Base-by-base conservation (phyloP, 2,888 invertebrate genomes). In the Archips xylosteana region DNA sequence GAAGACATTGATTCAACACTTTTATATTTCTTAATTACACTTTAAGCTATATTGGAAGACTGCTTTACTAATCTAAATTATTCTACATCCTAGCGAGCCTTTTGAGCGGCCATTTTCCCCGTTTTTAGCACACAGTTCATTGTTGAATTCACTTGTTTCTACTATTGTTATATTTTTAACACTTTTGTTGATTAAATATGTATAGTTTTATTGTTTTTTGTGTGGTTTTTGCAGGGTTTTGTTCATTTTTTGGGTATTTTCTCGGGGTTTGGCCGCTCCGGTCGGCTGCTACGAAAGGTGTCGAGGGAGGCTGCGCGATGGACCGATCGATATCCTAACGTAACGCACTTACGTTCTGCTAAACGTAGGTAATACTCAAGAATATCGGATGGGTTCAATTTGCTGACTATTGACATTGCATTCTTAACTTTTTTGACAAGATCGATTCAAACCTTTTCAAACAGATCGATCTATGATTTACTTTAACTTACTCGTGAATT, bases 61-160 rank as follows among this genome's bases (percentile, higher is more conserved):
- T 92, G 92, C 86, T 85, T 93, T 92, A 85, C 87, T 90, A 89
- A 76, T 80, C 85, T 86, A 83, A 75, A 75, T 71, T 79, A 81
- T 77, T 75, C 85, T 81, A 83, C 82, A 84, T 82, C 90, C 86
- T 85, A 83, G 87, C 80, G 76, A 77, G 23, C 65, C 69, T 57
- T 64, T 68, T 61, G 82, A 86, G 87, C 89, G 87, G 89, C 92
- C 92, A 92, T 91, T 83, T 85, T 85, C 77, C 72, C 75, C 9
- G 15, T 34, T 61, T 66, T 76, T 60, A 15, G 10, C 54, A 10
- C 36, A 60, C 23, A 39, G 51, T 60, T 70, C 76, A 75, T 75
- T n/a, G 59, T 76, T 68, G 51, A 63, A 42, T 61, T 49, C 49
- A 15, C 64, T 70, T 63, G 73, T 77, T 74, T 76, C 68, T 70